Conservation (phyloP, 2,888 invertebrate genomes). For the Drosophila stalkeri region DNA sequence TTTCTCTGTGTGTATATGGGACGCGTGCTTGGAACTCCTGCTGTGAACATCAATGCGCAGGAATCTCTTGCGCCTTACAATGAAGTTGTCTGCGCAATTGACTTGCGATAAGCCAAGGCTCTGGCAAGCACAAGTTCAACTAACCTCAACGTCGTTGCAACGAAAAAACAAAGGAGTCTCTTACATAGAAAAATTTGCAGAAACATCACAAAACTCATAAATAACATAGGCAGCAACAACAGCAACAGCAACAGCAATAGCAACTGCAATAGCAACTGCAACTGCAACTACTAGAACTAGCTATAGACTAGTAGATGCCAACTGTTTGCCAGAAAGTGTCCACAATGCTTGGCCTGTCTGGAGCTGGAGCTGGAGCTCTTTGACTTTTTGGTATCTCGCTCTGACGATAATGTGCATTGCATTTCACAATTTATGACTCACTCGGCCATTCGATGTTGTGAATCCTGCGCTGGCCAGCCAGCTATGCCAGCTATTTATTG, state of each 20-base stretch:
- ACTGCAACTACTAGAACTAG: constrained; percentile 31
- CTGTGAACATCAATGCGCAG: constrained; percentile 78
- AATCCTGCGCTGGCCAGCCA: constrained; percentile 10
- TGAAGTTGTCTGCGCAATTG: constrained; percentile 81
- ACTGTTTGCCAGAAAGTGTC: constrained; percentile 68
- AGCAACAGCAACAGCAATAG: constrained; percentile 35
- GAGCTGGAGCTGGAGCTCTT: constrained; percentile 47
- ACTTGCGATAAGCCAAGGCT: constrained; percentile 66
- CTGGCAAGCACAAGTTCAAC: constrained; percentile 49
- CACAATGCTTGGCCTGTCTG: constrained; percentile 49
- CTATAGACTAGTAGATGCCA: constrained; percentile 37
- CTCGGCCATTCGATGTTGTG: constrained; percentile 38
- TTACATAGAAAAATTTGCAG: constrained; percentile 81
- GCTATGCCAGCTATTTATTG: constrained; percentile 73
- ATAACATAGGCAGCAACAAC: constrained; percentile 59
- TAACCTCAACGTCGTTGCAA: constrained; percentile 34
- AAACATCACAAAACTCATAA: constrained; percentile 82
- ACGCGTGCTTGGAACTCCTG: constrained; percentile 75
- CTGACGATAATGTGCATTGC: constrained; percentile 73
- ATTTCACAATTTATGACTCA: constrained; percentile 76
- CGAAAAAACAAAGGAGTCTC: constrained; percentile 46
- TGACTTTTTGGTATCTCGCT: constrained; percentile 56
- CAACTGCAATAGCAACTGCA: constrained; percentile 28
- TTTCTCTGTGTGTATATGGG: constrained; percentile 10
- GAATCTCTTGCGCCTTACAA: constrained; percentile 68